Base-by-base conservation (phyloP, 2,888 invertebrate species). In the Drosophila quinaria region DNA sequence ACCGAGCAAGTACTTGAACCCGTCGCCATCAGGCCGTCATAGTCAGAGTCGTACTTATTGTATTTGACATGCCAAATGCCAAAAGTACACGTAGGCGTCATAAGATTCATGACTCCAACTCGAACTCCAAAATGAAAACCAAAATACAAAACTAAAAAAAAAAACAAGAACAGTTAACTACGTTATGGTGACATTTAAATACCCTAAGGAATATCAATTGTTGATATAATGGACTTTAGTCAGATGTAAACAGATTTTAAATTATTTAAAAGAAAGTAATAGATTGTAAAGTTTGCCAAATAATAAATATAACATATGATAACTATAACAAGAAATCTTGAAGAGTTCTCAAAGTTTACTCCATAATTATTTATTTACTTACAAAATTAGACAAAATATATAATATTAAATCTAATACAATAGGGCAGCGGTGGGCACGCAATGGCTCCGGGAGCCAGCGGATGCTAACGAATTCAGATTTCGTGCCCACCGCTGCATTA, bases 1-100 rank as follows among this genome's bases (percentile, higher is more conserved):
- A 41, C 35, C 44, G 44, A 52, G 39, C 46, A 19, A 19, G 50
- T 75, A 61, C 51, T 47, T 47, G 61, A 54, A 67, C 63, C 64
- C 71, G 55, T 75, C 64, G 62, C 65, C 64, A 62, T 73, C 74
- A 64, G 78, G 25, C 74, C 47, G 74, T 66, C 70, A 37, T 52
- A 39, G 60, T 64, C 74, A 60, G 58, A 66, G 70, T 80, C 70
- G 86, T 81, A 81, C 78, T 86, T 80, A 79, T 86, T 81, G 78
- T 82, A 84, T 90, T 90, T 91, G 91, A 85, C 91, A 89, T 88
- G 87, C 78, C 90, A 90, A 90, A 90, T 90, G 90, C 88, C 88
- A 90, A 90, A 91, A 81, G 88, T 74, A 78, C 87, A 90, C 87
- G 91, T 91, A 88, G 90, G 90, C 90, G 91, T 89, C 87, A 90